A percentile compares a stretch with the other conserved stretches of the same genome.
Evolutionary conservation across 2,888 invertebrate genomes (phyloP).

Genomic region (Diaperis boleti): DNA sequence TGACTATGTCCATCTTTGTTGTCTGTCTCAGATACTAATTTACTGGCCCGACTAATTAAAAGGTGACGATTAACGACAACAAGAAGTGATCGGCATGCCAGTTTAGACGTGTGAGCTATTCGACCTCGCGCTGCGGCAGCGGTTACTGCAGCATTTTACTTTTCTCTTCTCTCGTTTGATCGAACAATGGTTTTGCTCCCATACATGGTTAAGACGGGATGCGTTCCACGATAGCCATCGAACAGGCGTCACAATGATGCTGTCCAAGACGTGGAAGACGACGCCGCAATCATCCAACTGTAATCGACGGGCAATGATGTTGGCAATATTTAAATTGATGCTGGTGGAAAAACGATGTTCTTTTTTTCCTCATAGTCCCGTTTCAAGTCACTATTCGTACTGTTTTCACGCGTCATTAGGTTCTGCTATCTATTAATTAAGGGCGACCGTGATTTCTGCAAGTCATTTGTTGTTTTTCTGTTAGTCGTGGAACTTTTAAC

Average conservation of each 20-base stretch:
- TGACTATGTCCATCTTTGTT: conserved; percentile 26
- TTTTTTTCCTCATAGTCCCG: conserved; percentile 15
- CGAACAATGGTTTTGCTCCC: conserved; percentile 37
- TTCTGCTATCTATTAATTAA: conserved; percentile 32
- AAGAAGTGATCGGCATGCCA: conserved; percentile 66
- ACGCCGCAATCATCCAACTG: conserved; percentile 31
- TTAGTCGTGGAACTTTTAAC: conserved; percentile 1
- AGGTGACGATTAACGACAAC: conserved; percentile 67
- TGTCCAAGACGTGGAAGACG: conserved; percentile 30
- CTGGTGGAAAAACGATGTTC: conserved; percentile 27
- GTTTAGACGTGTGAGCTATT: conserved; percentile 63
- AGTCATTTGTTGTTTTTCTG: conserved; percentile 20
- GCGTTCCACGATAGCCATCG: conserved; percentile 37
- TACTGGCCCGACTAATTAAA: conserved; percentile 65
- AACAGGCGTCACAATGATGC: conserved; percentile 32
- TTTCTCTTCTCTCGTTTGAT: conserved; percentile 35
- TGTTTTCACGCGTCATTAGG: conserved; percentile 33
- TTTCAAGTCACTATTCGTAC: conserved; percentile 13
- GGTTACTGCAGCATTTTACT: conserved; percentile 26
- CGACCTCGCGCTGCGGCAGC: conserved; percentile 53
- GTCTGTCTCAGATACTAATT: conserved; percentile 54
- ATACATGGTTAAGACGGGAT: conserved; percentile 41
- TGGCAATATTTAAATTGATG: conserved; percentile 39
- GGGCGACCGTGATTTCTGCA: conserved; percentile 26
- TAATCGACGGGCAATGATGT: conserved; percentile 36